Conservation (phyloP, 2,113 vertebrate genomes). For the Sinosuthora webbiana region DNA sequence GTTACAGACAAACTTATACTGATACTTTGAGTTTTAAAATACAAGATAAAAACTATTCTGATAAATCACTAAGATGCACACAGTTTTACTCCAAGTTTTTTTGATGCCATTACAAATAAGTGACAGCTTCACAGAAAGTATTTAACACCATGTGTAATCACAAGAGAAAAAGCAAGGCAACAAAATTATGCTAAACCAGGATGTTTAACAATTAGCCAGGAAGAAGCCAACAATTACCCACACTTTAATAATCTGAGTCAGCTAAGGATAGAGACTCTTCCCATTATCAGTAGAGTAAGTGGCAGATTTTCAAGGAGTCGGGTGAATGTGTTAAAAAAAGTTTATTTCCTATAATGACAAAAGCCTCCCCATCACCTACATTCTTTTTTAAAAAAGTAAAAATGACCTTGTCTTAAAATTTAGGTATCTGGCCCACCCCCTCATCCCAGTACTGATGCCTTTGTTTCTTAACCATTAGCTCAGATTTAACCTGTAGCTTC, state of each 20-base stretch:
- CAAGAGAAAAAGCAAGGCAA: neutral
- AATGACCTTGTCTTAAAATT: neutral
- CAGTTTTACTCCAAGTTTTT: neutral
- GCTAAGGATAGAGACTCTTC: neutral
- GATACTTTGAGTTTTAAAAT: neutral
- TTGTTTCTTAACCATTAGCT: neutral
- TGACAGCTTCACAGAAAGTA: neutral
- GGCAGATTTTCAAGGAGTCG: neutral
- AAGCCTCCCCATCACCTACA: fast-evolving
- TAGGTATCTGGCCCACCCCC: neutral
- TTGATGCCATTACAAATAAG: neutral
- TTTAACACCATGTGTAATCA: neutral
- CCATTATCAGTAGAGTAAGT: neutral
- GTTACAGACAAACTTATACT: neutral
- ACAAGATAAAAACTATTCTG: neutral
- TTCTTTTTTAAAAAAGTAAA: neutral
- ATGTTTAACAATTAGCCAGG: neutral
- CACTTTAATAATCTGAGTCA: neutral
- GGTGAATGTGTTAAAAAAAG: neutral
- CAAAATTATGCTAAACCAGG: neutral
- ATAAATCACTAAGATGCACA: neutral
- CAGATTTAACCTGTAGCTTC: neutral
- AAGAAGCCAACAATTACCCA: neutral
- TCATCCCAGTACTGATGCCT: neutral
- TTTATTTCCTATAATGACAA: neutral